Evolutionary conservation across 2,797 vertebrate species (phyloP).

Genomic region (Fistularia commersonii): DNA sequence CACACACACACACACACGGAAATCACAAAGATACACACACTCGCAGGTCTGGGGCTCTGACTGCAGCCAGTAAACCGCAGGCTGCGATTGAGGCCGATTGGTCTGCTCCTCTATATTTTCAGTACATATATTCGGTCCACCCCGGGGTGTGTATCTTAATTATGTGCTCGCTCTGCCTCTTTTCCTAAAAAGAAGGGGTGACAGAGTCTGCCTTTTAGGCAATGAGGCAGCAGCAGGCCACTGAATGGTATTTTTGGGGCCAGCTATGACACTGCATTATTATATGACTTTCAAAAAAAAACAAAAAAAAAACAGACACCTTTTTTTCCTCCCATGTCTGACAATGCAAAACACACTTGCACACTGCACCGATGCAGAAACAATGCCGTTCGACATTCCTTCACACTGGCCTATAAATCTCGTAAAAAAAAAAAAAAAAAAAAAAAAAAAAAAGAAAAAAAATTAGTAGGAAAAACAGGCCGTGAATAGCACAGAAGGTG

Average conservation of each 20-base stretch:
- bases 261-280: slow-evolving; percentile 64
- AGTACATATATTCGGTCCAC: slow-evolving; percentile 76
- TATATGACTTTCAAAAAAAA: slow-evolving; percentile 59
- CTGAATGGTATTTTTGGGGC: slow-evolving; percentile 66
- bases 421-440: too few species aligned
- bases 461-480: slow-evolving; percentile 15
- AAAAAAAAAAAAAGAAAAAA: too few species aligned
- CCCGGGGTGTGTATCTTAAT: slow-evolving; percentile 73
- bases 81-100: slow-evolving; percentile 71
- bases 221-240: slow-evolving; percentile 49
- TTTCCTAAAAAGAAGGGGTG: slow-evolving; percentile 60
- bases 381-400: too few species aligned
- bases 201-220: slow-evolving; percentile 31
- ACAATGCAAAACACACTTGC: background rate
- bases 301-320: slow-evolving; percentile 37
- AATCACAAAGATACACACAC: slow-evolving; percentile 26
- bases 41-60: slow-evolving; percentile 49
- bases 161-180: slow-evolving; percentile 75
- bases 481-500: slow-evolving; percentile 43
- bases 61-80: slow-evolving; percentile 72
- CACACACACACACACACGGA: background rate
- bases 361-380: background rate
- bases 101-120: slow-evolving; percentile 77
- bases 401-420: too few species aligned
- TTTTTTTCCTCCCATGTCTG: slow-evolving; percentile 21